phyloP scores from a whole-genome alignment of 2,797 vertebrate genomes.

The Gouania willdenowi region DNA sequence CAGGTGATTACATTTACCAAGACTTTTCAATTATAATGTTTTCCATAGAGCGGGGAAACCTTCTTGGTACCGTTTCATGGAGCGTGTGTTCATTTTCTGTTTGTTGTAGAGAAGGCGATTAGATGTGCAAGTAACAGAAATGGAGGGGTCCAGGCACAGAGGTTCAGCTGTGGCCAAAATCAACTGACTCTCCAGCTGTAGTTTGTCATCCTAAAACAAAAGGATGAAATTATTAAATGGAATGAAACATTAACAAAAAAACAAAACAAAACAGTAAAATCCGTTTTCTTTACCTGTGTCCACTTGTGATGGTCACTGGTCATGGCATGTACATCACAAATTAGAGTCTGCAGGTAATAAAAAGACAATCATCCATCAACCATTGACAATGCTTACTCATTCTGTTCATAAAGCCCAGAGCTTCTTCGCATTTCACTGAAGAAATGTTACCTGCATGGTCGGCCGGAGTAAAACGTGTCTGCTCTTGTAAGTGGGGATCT shows the following conservation, averaged over 20 bases:
- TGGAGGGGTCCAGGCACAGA: slow-evolving; percentile 94
- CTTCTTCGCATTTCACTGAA: too few relatives aligned
- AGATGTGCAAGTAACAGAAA: slow-evolving; percentile 92
- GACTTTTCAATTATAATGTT: background rate
- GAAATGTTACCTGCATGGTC: slow-evolving; percentile 91
- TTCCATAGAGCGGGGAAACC: background rate
- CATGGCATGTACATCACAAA: slow-evolving; percentile 97
- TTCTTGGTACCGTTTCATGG: slow-evolving; percentile 88
- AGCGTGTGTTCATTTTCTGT: slow-evolving; percentile 96
- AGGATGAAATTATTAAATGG: background rate
- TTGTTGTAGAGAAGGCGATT: slow-evolving; percentile 96
- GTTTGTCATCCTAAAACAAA: slow-evolving; percentile 89
- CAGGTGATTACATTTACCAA: background rate
- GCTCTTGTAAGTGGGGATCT: slow-evolving; percentile 92
- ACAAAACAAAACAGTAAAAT: too few relatives aligned
- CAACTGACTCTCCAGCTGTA: slow-evolving; percentile 94
- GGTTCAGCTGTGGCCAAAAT: slow-evolving; percentile 96
- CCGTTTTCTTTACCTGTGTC: slow-evolving; percentile 95
- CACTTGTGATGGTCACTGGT: slow-evolving; percentile 99
- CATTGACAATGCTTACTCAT: background rate
- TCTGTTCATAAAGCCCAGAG: background rate
- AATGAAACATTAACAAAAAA: background rate
- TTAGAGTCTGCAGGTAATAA: slow-evolving; percentile 73
- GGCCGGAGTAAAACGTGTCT: slow-evolving; percentile 91
- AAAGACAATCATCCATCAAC: background rate